These are phyloP conservation scores for Adelosebastes latens DNA, from an alignment of 2,797 vertebrate genomes.

Conservation along the genomic window DNA sequence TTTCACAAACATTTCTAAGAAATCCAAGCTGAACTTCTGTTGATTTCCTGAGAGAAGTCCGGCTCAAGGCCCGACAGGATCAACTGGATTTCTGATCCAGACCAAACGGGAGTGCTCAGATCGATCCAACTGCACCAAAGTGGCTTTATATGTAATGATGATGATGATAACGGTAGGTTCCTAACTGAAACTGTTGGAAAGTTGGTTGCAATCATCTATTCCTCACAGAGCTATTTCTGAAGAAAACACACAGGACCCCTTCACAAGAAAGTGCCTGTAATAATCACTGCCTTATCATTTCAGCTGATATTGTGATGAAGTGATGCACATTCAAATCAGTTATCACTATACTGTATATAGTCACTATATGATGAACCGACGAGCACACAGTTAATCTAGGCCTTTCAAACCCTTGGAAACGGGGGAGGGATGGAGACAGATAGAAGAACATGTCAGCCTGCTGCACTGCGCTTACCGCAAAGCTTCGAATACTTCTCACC, in stretches of 20 bases:
- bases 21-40: background rate
- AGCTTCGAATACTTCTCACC: too few species aligned
- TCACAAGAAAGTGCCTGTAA: too few species aligned
- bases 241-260: too few species aligned
- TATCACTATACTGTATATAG: background rate
- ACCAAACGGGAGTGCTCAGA: background rate
- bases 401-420: too few species aligned
- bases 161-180: background rate
- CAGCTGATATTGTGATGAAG: too few species aligned
- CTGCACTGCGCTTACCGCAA: too few species aligned
- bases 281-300: too few species aligned
- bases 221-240: background rate
- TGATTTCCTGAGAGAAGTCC: constrained; percentile 48
- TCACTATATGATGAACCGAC: background rate
- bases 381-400: too few species aligned
- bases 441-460: too few species aligned
- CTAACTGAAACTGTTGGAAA: background rate
- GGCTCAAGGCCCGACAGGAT: constrained; percentile 12
- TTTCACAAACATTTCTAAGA: background rate
- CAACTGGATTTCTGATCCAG: constrained; percentile 2
- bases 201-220: background rate
- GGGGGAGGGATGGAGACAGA: too few species aligned
- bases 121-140: background rate
- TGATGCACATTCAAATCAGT: background rate
- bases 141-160: background rate